phyloP scores from a whole-genome alignment of 2,113 vertebrate genomes.

The Zeus faber region DNA sequence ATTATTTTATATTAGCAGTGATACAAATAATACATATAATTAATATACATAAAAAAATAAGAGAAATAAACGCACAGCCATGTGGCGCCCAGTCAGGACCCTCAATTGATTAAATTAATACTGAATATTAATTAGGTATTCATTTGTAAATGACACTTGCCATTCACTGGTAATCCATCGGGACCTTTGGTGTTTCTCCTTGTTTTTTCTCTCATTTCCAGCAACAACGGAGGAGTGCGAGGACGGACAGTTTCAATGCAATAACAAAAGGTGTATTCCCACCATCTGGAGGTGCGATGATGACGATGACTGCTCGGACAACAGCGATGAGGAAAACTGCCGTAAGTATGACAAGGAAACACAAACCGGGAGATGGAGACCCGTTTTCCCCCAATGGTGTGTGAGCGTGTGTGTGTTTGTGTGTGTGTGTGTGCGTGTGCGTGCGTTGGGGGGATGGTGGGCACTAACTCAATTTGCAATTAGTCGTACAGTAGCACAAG shows the following conservation, averaged over 20 bases:
- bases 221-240: conserved; percentile 83
- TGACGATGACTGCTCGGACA: conserved; percentile 94
- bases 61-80: no score
- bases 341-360: conserved; percentile 79
- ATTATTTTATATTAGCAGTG: no score
- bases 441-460: no score
- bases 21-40: no score
- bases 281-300: conserved; percentile 95
- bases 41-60: no score
- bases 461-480: no score
- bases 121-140: conserved; percentile 70
- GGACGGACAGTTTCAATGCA: conserved; percentile 92
- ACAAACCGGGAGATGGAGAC: no score
- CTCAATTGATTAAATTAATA: conserved; percentile 55
- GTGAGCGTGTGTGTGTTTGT: no score
- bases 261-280: conserved; percentile 90
- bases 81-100: conserved; percentile 14
- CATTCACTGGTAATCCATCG: conserved; percentile 36
- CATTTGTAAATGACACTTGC: conserved; percentile 68
- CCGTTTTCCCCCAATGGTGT: no score
- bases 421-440: no score
- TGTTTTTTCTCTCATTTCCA: conserved; percentile 21
- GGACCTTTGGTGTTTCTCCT: conserved; percentile 15
- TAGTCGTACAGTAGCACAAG: neutral
- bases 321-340: conserved; percentile 95